phyloP scores from a whole-genome alignment of 2,888 invertebrate species.

The Luperina nickerlii region DNA sequence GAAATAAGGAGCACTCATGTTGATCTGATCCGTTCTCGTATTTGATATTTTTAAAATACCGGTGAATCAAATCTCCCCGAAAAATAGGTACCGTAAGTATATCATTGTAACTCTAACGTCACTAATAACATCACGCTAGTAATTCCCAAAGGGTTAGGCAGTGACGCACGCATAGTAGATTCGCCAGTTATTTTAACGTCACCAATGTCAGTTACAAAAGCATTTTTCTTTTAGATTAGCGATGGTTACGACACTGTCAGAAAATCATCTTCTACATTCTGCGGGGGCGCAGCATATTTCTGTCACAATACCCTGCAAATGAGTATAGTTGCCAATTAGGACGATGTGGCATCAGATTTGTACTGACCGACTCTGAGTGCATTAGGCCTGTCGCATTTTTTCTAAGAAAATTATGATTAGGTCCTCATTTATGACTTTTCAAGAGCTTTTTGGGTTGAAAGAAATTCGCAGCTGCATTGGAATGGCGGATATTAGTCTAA shows the following conservation, averaged over 20 bases:
- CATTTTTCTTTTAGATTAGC: neutral
- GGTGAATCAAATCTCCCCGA: neutral
- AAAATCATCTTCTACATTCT: neutral
- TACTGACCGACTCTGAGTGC: slow-evolving; percentile 44
- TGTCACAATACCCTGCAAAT: slow-evolving; percentile 13
- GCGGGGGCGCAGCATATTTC: slow-evolving; percentile 3
- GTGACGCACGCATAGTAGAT: no score
- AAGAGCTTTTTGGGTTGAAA: slow-evolving; percentile 26
- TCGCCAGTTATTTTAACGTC: no score
- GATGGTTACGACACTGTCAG: neutral
- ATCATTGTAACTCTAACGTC: neutral
- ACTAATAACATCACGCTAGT: neutral
- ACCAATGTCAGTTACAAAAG: neutral
- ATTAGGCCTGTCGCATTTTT: slow-evolving; percentile 29
- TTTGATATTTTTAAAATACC: neutral
- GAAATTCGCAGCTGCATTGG: slow-evolving; percentile 48
- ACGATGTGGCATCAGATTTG: slow-evolving; percentile 16
- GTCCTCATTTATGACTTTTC: slow-evolving; percentile 2
- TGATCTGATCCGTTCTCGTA: neutral
- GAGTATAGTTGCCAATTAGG: slow-evolving; percentile 50
- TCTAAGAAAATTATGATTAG: slow-evolving; percentile 32
- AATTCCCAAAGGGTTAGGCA: no score
- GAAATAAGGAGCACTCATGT: neutral
- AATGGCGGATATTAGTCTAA: slow-evolving; percentile 23
- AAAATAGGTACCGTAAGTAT: neutral